phyloP scores from a whole-genome alignment of 1,140 invertebrate species.

The Choristoneura fumiferana region DNA sequence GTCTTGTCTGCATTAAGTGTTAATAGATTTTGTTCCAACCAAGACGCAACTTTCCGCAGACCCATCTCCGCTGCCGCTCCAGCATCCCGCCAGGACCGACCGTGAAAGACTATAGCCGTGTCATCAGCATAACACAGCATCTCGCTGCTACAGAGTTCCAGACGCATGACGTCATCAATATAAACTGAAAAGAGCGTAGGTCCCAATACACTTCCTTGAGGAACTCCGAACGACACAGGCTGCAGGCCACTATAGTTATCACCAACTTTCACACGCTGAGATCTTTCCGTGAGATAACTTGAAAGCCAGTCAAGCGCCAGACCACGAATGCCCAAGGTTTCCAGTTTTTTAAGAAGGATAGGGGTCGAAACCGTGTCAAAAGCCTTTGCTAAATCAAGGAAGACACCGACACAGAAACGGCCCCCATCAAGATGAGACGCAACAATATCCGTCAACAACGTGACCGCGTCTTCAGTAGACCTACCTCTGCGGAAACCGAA shows the following conservation, averaged over 20 bases:
- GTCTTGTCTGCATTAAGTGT: slow-evolving; percentile 5
- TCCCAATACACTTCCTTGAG: slow-evolving; percentile 14
- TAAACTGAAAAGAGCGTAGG: slow-evolving; percentile 13
- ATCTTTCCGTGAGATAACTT: background rate
- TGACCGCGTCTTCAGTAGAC: slow-evolving; percentile 9
- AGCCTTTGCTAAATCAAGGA: slow-evolving; percentile 7
- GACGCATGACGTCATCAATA: background rate
- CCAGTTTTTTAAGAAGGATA: background rate
- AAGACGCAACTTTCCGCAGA: background rate
- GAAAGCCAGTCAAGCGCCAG: background rate
- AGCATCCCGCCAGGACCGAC: background rate
- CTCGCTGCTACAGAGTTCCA: background rate
- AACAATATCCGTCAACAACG: background rate
- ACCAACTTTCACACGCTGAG: background rate
- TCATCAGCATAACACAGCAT: slow-evolving; percentile 13
- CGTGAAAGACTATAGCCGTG: background rate
- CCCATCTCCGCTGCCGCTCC: background rate
- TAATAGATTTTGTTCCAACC: background rate
- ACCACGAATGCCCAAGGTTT: background rate
- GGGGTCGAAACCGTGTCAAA: too few species aligned
- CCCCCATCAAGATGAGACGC: background rate
- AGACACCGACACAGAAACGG: background rate
- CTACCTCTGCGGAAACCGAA: slow-evolving; percentile 6
- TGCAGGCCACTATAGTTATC: background rate
- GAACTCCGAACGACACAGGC: background rate